These are phyloP conservation scores for Metallyticus violacea DNA, from an alignment of 2,888 invertebrate species.

Conservation along the genomic window DNA sequence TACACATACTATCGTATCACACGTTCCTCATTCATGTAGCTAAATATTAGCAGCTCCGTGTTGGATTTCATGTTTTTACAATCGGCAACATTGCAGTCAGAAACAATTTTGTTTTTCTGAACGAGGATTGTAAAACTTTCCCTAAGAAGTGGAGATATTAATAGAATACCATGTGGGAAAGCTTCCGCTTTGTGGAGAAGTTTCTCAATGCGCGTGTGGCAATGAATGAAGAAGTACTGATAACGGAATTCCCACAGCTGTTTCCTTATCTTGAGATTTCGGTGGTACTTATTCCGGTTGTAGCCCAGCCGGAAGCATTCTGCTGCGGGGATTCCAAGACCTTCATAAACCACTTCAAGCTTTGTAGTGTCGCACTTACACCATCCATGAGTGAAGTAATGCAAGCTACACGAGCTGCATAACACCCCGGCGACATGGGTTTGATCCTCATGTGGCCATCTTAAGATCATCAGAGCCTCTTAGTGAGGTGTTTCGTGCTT, in stretches of 20 bases:
- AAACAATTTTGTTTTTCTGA: no score
- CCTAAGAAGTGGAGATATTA: no score
- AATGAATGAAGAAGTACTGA: not conserved
- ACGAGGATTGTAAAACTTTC: no score
- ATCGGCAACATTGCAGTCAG: no score
- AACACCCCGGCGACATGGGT: not conserved
- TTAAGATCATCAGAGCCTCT: no score
- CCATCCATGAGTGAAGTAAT: not conserved
- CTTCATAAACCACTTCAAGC: not conserved
- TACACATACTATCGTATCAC: no score
- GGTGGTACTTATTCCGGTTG: not conserved
- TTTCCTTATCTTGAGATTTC: not conserved
- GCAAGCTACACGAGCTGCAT: not conserved
- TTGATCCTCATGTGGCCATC: not conserved
- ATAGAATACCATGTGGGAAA: no score
- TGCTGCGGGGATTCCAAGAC: not conserved
- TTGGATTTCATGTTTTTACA: no score
- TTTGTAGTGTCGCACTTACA: no score
- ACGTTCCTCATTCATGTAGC: no score
- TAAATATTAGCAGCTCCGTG: no score
- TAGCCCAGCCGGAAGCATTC: not conserved
- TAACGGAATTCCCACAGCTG: not conserved
- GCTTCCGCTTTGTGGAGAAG: not conserved
- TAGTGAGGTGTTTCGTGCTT: no score
- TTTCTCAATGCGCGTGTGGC: not conserved